Base-by-base conservation (phyloP, 2,888 invertebrate species). In the Diabrotica balteata region DNA sequence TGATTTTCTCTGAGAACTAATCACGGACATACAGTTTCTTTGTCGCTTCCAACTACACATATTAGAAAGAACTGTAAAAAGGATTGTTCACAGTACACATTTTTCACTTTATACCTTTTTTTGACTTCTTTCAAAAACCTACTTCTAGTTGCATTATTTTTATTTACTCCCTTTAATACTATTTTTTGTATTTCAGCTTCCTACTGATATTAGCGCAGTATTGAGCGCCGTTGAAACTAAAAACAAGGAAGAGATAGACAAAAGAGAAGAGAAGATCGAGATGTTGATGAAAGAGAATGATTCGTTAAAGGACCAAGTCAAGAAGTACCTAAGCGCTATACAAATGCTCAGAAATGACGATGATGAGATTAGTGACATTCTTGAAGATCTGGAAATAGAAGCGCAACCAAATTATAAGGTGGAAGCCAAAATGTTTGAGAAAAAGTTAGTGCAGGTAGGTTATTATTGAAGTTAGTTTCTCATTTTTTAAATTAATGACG, bases 321-420 rank as follows among this genome's bases (percentile, higher is more conserved):
- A 92, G 75, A 93, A 93, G 78, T 96, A 96, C 82, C 91, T 95
- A 74, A 91, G 92, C 62, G 95, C 95, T n/a, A 93, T 96, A 50
- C 93, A 94, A 85, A 89, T 94, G 87, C 84, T 96, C 75, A 90
- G 90, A 80, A 86, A 74, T 47, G 78, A 80, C 64, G 76, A 85
- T 73, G 81, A 81, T 70, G 83, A 84, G 52, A 72, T 82, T 32
- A 79, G 82, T 59, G 80, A 80, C 64, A 78, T 79, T 47, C 74
- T 84, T 50, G 82, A 82, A 52, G 80, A 77, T 42, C 71, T 82
- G 59, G 79, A 81, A 53, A 76, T 80, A 10, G 85, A 85, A 76
- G 76, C 53, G 74, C 78, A 83, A 70, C 82, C 82, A 1, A 86
- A 88, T 80, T 86, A 87, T 77, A 87, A 87, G 72, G 89, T 88